These are phyloP conservation scores for Gibbula magus DNA, from an alignment of 2,888 invertebrate species.

Conservation along the genomic window DNA sequence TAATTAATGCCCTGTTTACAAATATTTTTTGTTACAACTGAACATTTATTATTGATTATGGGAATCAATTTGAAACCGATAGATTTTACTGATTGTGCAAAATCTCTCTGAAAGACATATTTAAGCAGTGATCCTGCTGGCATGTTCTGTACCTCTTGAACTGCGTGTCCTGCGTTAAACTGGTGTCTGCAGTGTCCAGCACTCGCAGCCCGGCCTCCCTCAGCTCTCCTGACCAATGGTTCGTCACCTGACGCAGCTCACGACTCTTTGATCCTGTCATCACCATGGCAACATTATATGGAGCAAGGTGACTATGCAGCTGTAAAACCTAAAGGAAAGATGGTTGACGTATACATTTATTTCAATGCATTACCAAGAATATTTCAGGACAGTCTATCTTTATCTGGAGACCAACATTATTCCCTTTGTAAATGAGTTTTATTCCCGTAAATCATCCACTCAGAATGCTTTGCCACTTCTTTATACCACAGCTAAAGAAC, in stretches of 20 bases:
- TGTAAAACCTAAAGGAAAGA: constrained; percentile 54
- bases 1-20: too few relatives aligned
- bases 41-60: not conserved
- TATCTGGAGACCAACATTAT: too few relatives aligned
- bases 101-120: too few relatives aligned
- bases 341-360: not conserved
- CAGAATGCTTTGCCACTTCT: too few relatives aligned
- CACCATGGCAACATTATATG: constrained; percentile 62
- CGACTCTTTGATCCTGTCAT: constrained; percentile 43
- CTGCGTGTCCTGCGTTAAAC: constrained; percentile 45
- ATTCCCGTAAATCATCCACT: too few relatives aligned
- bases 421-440: too few relatives aligned
- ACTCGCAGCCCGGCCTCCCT: constrained; percentile 52
- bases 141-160: constrained; percentile 44
- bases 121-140: too few relatives aligned
- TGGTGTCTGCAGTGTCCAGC: constrained; percentile 45
- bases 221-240: constrained; percentile 52
- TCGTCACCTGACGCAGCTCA: constrained; percentile 55
- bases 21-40: not conserved
- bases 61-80: too few relatives aligned
- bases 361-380: not conserved
- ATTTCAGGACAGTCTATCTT: not conserved
- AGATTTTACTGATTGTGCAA: too few relatives aligned
- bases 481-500: too few relatives aligned
- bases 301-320: constrained; percentile 61